Evolutionary conservation across 2,113 vertebrate species (phyloP), one percentile per base, ranked within the genome.

Genomic region (Oenanthe oenanthe): DNA sequence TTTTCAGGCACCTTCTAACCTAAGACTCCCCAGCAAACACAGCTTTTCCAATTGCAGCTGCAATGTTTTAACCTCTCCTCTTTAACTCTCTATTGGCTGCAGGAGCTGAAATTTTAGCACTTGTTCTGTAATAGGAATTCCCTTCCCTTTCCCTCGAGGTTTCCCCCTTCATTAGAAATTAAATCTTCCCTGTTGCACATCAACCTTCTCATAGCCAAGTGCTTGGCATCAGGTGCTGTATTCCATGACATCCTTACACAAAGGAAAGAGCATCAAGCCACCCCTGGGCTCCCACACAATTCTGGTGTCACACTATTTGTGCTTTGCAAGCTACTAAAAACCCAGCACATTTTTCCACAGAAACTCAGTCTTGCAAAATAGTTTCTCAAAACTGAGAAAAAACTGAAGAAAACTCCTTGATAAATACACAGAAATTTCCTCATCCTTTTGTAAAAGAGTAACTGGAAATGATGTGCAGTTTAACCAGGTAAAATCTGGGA

Each of bases 401-500:
- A 47, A 28, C 21, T 78, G 17, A 71, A 72, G 17, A 63, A 58
- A 79, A 38, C 4, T 63, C 10, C 9, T 60, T 12, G 13, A 61
- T 32, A 79, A 83, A 83, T 15, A 60, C 14, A 38, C 6, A 56
- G 47, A 85, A 70, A 26, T 47, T 50, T 50, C 58, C 43, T 79
- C 57, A 74, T 7, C 15, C 12, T 89, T 65, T 29, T 72, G 36
- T 72, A 61, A 58, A 82, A 82, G 53, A 2, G 0, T 67, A 63
- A 56, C 36, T 90, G 74, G 70, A 88, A 93, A 63, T 31, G 5
- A 42, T 25, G 26, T 4, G 20, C 12, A 45, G 38, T 67, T 72
- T 19, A 53, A 63, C n/a, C 61, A 38, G 22, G 63, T 29, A 58
- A 83, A 76, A 75, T 42, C 60, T 70, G 79, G 91, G 50, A 95